A percentile compares a stretch with the other conserved stretches of the same genome.
Evolutionary conservation across 2,113 vertebrate genomes (phyloP).

Genomic region (Numida meleagris): DNA sequence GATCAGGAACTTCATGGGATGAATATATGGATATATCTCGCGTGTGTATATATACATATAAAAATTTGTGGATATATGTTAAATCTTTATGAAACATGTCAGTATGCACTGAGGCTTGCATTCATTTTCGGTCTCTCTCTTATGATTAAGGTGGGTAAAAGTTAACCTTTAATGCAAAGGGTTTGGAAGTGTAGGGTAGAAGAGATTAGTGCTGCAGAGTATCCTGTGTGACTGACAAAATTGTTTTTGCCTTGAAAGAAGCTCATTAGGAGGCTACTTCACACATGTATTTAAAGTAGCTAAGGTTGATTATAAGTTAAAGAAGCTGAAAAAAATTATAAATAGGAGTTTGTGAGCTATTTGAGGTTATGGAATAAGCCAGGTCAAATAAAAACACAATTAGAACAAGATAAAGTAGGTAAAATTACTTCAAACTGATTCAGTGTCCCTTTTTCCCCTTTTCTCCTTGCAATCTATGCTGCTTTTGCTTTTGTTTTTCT

Average conservation of each 20-base stretch:
- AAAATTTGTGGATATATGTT: not conserved
- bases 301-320: not conserved
- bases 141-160: not conserved
- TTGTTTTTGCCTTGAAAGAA: not conserved
- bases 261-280: not conserved
- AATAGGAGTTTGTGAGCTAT: not conserved
- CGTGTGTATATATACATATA: no score
- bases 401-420: not conserved
- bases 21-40: no score
- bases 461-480: not conserved
- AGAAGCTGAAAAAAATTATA: not conserved
- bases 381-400: not conserved
- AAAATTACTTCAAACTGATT: not conserved
- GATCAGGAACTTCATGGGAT: not conserved
- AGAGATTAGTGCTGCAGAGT: not conserved
- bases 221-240: not conserved
- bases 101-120: not conserved
- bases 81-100: not conserved
- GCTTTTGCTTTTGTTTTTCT: not conserved
- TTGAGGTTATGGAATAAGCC: not conserved
- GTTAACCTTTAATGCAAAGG: not conserved
- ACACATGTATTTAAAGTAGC: not conserved
- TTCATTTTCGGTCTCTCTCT: not conserved
- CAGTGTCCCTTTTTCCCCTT: not conserved
- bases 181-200: not conserved